Conservation (phyloP, 2,113 vertebrate genomes). For the Prunella fulvescens region DNA sequence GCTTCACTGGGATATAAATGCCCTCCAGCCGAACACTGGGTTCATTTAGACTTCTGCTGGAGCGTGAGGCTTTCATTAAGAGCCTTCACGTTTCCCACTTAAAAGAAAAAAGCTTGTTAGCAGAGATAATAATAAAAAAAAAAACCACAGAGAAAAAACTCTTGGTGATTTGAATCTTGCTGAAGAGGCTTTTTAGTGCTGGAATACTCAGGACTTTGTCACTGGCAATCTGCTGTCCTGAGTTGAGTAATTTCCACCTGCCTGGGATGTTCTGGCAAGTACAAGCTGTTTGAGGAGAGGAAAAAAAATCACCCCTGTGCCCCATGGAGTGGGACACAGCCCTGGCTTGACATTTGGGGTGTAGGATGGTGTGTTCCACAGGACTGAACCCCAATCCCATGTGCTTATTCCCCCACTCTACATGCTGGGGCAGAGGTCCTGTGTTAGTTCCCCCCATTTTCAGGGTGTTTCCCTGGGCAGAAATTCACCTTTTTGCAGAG, state of each 20-base stretch:
- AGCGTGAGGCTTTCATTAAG: conserved; percentile 43
- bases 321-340: accelerated
- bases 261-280: neutral
- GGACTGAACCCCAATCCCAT: neutral
- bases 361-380: accelerated
- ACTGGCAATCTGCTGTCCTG: neutral
- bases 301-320: neutral
- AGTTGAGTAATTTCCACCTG: neutral
- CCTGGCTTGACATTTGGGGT: neutral
- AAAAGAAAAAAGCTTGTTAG: conserved; percentile 52
- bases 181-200: neutral
- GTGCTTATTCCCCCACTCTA: accelerated
- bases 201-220: neutral
- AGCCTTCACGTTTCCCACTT: conserved; percentile 30
- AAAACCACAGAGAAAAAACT: neutral
- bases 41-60: conserved; percentile 51
- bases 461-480: neutral
- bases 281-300: neutral
- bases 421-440: accelerated
- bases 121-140: conserved; percentile 13
- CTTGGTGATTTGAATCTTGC: neutral
- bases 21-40: conserved; percentile 44
- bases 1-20: neutral
- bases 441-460: accelerated
- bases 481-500: neutral